Base-by-base conservation (phyloP, 2,113 vertebrate species). In the Caranx melampygus region DNA sequence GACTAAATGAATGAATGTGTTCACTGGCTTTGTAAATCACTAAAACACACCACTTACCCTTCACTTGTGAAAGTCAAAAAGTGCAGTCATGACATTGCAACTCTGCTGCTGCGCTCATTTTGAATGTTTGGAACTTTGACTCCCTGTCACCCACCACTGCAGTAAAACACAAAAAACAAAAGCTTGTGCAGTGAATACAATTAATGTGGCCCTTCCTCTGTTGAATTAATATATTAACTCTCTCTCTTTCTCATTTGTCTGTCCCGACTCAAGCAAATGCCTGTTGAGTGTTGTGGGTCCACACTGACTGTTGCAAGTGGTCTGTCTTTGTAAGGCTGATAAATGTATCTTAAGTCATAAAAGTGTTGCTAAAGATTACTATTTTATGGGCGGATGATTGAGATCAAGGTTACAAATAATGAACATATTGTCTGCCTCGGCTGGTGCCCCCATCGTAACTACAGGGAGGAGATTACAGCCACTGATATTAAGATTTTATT, bases 301-400 rank as follows among this genome's bases (percentile, higher is more conserved):
- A 65, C 44, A 62, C 3, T 82, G 52, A 79, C 49, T 87, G 75
- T 61, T 51, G 13, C 55, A 68, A 89, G 82, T 78, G 57, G 34
- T 79, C 73, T 77, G 70, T 70, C 76, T 87, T 86, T 84, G 84
- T 13, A n/a, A 69, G n/a, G 37, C 75, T 83, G 84, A 84, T 91
- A 86, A 90, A 87, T 77, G 65, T 45, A 83, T 89, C 62, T 86
- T 54, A 77, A 72, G 54, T 62, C 75, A 77, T 83, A 72, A 87
- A 78, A 58, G 73, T 80, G 72, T 77, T 16, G 72, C 72, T 60
- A 67, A 73, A 70, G 78, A 70, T 72, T 78, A 90, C 81, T 45
- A 65, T 40, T 89, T 91, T 84, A 84, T 81, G 60, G 73, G 35
- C 8, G 35, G 12, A 70, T 86, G 78, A 87, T 84, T 87, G 59